Percentiles rank a stretch among this genome's conserved stretches.
These are phyloP conservation scores for Lypha dubia DNA, from an alignment of 2,888 invertebrate genomes.

Conservation along the genomic window DNA sequence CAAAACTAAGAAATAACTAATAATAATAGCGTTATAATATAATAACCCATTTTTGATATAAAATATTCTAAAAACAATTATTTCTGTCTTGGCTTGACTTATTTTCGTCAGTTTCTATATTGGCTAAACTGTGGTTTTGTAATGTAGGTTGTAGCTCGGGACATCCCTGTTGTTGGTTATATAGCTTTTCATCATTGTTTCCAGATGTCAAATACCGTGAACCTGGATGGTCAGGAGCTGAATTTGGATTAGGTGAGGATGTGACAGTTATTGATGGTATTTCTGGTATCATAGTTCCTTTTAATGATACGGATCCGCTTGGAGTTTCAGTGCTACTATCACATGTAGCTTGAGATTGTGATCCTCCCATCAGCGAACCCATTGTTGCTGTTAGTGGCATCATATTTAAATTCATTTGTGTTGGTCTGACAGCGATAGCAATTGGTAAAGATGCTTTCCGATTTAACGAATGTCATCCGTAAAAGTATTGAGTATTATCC, in stretches of 20 bases:
- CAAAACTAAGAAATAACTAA: constrained; percentile 26
- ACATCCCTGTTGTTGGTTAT: constrained; percentile 28
- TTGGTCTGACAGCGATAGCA: constrained; percentile 77
- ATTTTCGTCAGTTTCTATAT: neutral
- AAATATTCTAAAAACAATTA: constrained; percentile 61
- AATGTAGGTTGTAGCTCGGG: constrained; percentile 44
- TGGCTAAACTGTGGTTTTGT: constrained; percentile 6
- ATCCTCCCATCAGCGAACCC: constrained; percentile 73
- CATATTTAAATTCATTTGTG: constrained; percentile 78
- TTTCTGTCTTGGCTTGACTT: constrained; percentile 45
- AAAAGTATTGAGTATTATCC: constrained; percentile 80
- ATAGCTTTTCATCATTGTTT: constrained; percentile 52
- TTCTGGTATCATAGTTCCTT: constrained; percentile 75
- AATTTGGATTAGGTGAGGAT: constrained; percentile 77
- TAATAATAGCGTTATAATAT: constrained; percentile 19
- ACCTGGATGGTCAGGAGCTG: constrained; percentile 75
- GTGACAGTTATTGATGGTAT: constrained; percentile 80
- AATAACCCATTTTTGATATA: constrained; percentile 25
- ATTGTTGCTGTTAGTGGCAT: constrained; percentile 79
- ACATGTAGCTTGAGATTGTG: constrained; percentile 43
- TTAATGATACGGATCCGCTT: constrained; percentile 74
- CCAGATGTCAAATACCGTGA: constrained; percentile 75
- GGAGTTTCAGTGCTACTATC: constrained; percentile 75
- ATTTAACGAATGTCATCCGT: constrained; percentile 83
- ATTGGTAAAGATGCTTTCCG: constrained; percentile 80